phyloP scores from a whole-genome alignment of 2,888 invertebrate genomes.

The Platypus cylindrus region DNA sequence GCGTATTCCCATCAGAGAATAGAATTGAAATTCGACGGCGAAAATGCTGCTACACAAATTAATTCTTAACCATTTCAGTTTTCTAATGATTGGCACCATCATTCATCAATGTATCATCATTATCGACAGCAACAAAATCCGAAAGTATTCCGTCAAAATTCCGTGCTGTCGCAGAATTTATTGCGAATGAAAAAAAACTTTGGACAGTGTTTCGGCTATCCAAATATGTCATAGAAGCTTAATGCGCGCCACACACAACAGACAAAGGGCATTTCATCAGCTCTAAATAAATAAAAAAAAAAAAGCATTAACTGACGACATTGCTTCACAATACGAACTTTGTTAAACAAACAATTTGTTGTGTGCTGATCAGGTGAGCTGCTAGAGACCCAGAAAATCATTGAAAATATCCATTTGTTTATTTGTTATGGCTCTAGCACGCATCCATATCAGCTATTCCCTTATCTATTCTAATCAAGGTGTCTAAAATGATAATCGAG shows the following conservation, averaged over 20 bases:
- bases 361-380: conserved; percentile 16
- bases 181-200: conserved; percentile 16
- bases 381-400: conserved; percentile 14
- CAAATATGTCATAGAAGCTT: conserved; percentile 15
- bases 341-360: too few species aligned
- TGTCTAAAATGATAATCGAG: too few species aligned
- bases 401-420: too few species aligned
- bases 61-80: conserved; percentile 14
- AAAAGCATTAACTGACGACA: background rate
- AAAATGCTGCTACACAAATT: too few species aligned
- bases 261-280: background rate
- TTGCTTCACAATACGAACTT: too few species aligned
- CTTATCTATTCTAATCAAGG: too few species aligned
- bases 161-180: conserved; percentile 15
- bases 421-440: conserved; percentile 14
- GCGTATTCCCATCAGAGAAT: too few species aligned
- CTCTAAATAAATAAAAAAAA: background rate
- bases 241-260: background rate
- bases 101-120: too few species aligned
- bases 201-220: conserved; percentile 15
- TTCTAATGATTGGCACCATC: conserved; percentile 14
- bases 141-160: conserved; percentile 14
- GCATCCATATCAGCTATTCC: too few species aligned
- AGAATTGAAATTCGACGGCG: too few species aligned
- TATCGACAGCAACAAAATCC: conserved; percentile 12